phyloP scores from a whole-genome alignment of 1,140 invertebrate species.

The Rhopalosiphum maidis region DNA sequence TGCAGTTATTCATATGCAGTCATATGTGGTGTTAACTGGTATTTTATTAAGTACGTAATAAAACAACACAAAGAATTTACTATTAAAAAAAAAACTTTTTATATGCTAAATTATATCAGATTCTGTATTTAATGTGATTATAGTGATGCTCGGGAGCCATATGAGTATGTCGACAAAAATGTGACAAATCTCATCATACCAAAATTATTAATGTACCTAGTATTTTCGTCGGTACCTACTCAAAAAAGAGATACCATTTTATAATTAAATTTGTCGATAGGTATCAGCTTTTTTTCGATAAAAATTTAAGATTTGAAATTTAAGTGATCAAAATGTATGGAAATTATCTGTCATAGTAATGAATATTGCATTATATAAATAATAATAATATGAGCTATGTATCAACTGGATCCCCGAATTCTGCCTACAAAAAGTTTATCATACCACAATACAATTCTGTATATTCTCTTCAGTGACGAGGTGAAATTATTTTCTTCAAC shows the following conservation, averaged over 20 bases:
- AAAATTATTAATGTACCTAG: background rate
- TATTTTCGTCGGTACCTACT: background rate
- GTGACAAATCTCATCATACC: background rate
- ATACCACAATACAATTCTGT: background rate
- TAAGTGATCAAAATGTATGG: background rate
- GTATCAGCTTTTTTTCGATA: background rate
- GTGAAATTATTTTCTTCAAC: background rate
- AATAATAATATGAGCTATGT: background rate
- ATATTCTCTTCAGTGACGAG: background rate
- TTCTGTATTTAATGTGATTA: background rate
- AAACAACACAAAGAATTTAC: background rate
- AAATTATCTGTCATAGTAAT: background rate
- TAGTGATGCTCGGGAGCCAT: background rate
- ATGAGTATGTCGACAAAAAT: background rate
- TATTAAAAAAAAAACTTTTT: background rate
- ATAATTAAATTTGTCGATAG: background rate
- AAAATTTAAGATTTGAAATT: background rate
- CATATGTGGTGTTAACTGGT: background rate
- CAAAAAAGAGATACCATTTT: background rate
- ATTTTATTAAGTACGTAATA: background rate
- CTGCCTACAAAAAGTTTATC: background rate
- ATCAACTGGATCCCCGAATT: background rate
- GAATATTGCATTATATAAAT: background rate
- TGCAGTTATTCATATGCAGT: background rate
- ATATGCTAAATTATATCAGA: background rate